Evolutionary conservation across 2,797 vertebrate genomes (phyloP), one percentile per base, ranked within the genome.

Genomic region (Pseudocheirus occidentalis): DNA sequence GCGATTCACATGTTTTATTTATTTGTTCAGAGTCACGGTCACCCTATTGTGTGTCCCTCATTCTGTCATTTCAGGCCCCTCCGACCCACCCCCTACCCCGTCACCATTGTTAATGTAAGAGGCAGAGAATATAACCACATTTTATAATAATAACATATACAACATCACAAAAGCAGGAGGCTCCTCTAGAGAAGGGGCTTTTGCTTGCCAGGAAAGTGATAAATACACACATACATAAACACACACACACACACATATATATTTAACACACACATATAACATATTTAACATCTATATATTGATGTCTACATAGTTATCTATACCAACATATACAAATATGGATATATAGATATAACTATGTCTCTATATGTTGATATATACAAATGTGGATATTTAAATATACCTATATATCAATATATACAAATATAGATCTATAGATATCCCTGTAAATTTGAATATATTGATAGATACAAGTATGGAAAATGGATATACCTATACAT

Each of bases 1-100:
- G 94, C 94, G 98, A 98, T 95, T 97, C 98, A 90, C 99, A 98
- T 99, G 98, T 99, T 99, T 99, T 98, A 99, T 99, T 99, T 98
- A 99, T 99, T 97, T 98, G 98, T 95, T 98, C 97, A 96, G 98
- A 99, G 99, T 98, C 98, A 98, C 97, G 98, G 99, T 96, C 98
- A 98, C 97, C 98, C 98, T 97, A 98, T 98, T 98, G 98, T 98
- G 98, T 97, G 98, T 95, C 98, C 98, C 98, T 97, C 95, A 81
- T 98, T 96, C 98, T 98, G 98, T 96, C 98, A 97, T 94, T 98
- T 96, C 97, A 97, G 97, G 96, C 97, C 98, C 97, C 96, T 98
- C 92, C 91, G 96, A 93, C 97, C 98, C 97, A 98, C 95, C 95
- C 97, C 97, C 98, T 97, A 92, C 94, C 97, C 98, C 97, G 95